phyloP scores from a whole-genome alignment of 2,888 invertebrate species.

The Pandemis cinnamomeana region DNA sequence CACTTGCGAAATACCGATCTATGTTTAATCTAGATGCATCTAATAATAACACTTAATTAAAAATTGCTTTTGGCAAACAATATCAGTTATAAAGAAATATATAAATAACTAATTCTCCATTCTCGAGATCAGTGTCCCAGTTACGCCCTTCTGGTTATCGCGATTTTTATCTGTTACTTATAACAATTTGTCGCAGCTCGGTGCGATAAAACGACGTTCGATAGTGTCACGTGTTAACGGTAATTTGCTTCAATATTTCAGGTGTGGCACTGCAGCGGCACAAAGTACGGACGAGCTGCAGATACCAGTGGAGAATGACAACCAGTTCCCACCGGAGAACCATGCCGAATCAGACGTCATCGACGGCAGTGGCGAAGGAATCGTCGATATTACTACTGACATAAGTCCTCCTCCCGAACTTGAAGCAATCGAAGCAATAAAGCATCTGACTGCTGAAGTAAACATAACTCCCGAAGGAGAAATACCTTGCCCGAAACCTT shows the following conservation, averaged over 20 bases:
- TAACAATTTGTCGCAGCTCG: slow-evolving; percentile 72
- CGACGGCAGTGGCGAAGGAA: slow-evolving; percentile 67
- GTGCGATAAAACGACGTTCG: slow-evolving; percentile 66
- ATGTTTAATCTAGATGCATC: not conserved
- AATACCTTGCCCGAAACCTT: slow-evolving; percentile 64
- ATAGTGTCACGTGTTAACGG: slow-evolving; percentile 65
- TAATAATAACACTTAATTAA: not conserved
- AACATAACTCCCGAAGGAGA: slow-evolving; percentile 46
- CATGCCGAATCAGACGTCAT: slow-evolving; percentile 58
- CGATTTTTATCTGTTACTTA: slow-evolving; percentile 72
- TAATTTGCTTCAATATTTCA: slow-evolving; percentile 51
- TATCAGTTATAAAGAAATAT: not conserved
- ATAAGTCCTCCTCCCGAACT: slow-evolving; percentile 52
- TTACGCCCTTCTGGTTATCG: slow-evolving; percentile 74
- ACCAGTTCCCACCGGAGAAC: slow-evolving; percentile 73
- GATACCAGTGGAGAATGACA: slow-evolving; percentile 72
- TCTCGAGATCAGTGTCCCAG: slow-evolving; percentile 51
- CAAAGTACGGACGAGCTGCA: slow-evolving; percentile 69
- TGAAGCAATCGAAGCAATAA: slow-evolving; percentile 59
- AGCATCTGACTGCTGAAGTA: slow-evolving; percentile 48
- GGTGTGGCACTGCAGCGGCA: slow-evolving; percentile 55
- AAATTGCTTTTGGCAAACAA: not conserved
- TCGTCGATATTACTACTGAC: slow-evolving; percentile 52
- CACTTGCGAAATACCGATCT: not conserved
- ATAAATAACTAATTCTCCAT: slow-evolving; percentile 27